Base-by-base conservation (phyloP, 1,140 invertebrate species). In the Adelges cooleyi region DNA sequence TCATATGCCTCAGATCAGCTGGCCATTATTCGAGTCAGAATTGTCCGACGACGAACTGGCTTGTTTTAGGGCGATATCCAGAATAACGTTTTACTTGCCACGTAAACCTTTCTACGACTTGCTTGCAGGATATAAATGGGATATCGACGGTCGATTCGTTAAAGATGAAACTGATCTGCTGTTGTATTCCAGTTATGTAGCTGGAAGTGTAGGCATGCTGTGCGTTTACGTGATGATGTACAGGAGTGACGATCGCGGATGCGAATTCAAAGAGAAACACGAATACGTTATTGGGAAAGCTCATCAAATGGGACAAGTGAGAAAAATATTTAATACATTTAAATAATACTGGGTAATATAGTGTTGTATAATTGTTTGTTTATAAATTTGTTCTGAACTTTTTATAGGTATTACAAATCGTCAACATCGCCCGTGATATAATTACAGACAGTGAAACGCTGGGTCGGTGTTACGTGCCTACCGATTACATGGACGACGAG, bases 21-120 rank as follows among this genome's bases (percentile, higher is more conserved):
- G 53, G 53, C 2, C 22, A 17, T 10, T 25, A 27, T 59, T 42
- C n/a, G 8, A 44, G 44, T 44, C 53, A 9, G 8, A 44, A 44
- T 44, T 59, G 3, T 25, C 53, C n/a, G 22, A 44, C 2, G 9
- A 0, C 0, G 38, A 59, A 13, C 17, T 59, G 15, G 5, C 53
- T 2, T 15, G 22, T 59, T 59, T 42, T 11, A 36, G 53, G 1
- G 38, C 53, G 18, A 13, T 59, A 3, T 44, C 53, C n/a, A 59
- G 53, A 44, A 59, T 59, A 44, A n/a, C 53, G 11, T 59, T 59
- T 27, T 59, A 59, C 20, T 59, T 59, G n/a, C 53, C 53, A 18
- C 53, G 53, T 25, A 42, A 44, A 13, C 53, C 53, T 8, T 59
- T 59, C 15, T 25, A 59, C 13, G 53, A 59, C n/a, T 44, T 59